Base-by-base conservation (phyloP, 2,797 vertebrate genomes). In the Odontamblyopus lacepedii region DNA sequence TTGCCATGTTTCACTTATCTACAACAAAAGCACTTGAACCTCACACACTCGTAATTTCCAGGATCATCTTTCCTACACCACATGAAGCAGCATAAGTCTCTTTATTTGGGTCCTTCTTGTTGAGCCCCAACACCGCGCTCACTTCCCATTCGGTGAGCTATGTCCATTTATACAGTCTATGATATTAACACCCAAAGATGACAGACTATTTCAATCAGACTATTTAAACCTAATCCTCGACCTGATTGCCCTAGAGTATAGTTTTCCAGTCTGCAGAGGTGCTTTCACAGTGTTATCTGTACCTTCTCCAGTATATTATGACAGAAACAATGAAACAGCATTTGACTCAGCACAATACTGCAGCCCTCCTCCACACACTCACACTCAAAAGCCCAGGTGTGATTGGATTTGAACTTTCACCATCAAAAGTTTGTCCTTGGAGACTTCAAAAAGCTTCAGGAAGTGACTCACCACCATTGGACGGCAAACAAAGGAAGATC, bases 241-340 rank as follows among this genome's bases (percentile, higher is more conserved):
- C n/a, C 9, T 2, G 35, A 44, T 3, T 44, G 38, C 44, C 11
- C 63, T 1, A 44, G 38, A 23, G n/a, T 63, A 32, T 19, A 63
- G 35, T 48, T 64, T 64, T 27, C 5, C 41, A 16, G 1, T 64
- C 3, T 26, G 63, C 38, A 23, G 63, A n/a, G 38, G 63, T 5
- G 50, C 57, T 56, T 65, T 23, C 30, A 69, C 41, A 70, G 35
- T 48, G 35, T 64, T 27, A 64, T 64, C 63, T 41, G 35, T 64
- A 44, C 26, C 63, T n/a, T 23, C 7, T 64, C 26, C 63, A 26
- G 35, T 44, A 44, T 26, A 64, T 44, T 16, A 44, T 26, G 63
- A 44, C 63, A 44, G 8, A 38, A 19, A 35, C 50, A 66, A 11
- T 26, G 50, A 51, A 19, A 51, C 59, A 71, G 57, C 23, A 63